These are phyloP conservation scores for Hyperoodon ampullatus DNA, from an alignment of 2,113 vertebrate species.

Conservation along the genomic window DNA sequence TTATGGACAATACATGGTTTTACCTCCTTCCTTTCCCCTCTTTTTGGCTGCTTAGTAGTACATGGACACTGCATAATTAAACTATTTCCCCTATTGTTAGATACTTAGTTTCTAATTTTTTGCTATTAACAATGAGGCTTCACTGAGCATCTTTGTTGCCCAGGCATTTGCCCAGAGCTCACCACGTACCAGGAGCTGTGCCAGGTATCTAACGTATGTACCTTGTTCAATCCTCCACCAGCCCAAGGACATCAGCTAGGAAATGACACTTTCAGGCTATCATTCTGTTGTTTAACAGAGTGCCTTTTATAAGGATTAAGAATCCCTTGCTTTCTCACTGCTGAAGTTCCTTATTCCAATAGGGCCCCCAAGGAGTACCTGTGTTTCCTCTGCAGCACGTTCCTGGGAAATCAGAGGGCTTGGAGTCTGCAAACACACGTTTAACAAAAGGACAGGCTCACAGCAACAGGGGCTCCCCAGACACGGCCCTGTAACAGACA, in stretches of 20 bases:
- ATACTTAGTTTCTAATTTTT: background rate
- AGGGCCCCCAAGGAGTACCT: background rate
- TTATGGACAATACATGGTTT: background rate
- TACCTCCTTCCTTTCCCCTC: accelerated
- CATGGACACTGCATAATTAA: background rate
- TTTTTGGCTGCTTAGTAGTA: background rate
- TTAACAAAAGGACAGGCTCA: background rate
- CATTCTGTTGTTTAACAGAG: background rate
- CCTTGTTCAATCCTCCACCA: background rate
- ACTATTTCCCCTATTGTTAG: background rate
- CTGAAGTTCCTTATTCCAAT: background rate
- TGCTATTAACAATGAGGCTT: background rate
- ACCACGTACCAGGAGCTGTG: background rate
- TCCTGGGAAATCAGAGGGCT: background rate
- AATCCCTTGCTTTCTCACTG: background rate
- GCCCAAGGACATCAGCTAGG: background rate
- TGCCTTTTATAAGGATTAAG: background rate
- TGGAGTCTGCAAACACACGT: background rate
- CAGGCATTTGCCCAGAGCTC: background rate
- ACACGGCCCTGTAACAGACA: background rate
- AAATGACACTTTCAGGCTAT: background rate
- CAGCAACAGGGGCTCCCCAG: background rate
- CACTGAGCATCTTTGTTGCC: background rate
- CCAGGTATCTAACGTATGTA: background rate
- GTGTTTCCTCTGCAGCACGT: background rate